Evolutionary conservation across 2,888 invertebrate species (phyloP), one percentile per base, ranked within the genome.

Genomic region (Euphydryas editha): DNA sequence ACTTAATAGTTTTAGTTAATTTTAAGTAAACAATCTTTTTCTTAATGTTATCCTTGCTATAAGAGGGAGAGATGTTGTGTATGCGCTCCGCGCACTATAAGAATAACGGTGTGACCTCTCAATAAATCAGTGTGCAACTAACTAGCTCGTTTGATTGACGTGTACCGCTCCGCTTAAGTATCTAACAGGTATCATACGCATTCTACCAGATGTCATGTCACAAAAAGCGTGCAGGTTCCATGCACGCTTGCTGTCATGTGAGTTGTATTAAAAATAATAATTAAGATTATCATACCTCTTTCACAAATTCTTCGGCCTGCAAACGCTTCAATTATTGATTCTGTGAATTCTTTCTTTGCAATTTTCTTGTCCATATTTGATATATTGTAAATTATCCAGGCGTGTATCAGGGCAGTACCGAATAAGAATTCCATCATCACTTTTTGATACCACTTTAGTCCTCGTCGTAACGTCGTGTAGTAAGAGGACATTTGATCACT

Each of bases 401-500:
- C 65, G 59, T 70, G 67, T 11, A 67, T 21, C 3, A 70, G 15
- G 15, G 49, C 42, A 15, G 59, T 70, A 5, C 72, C 72, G 63
- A 70, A 72, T 20, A 72, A 39, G 44, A 62, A 59, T 49, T 65
- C 65, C 59, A 67, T 63, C 56, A 67, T 59, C 11, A 71, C 63
- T 58, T 71, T 73, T 2, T 67, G 49, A 44, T 58, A 66, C 54
- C 66, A 62, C 24, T 66, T 58, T 62, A 66, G 30, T 2, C 58
- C 58, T 58, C 59, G 20, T 54, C 36, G 18, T 44, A 66, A 46
- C 36, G 65, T 46, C 13, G 59, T 46, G 37, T 55, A 66, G 30
- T 61, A 66, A 24, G 61, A 20, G 15, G 61, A 21, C 62, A 61
- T 66, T 54, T 64, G n/a, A n/a, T n/a, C n/a, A n/a, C n/a, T n/a